A percentile compares a stretch with the other conserved stretches of the same genome.
phyloP scores from a whole-genome alignment of 2,888 invertebrate species.

The Aquatica leii region DNA sequence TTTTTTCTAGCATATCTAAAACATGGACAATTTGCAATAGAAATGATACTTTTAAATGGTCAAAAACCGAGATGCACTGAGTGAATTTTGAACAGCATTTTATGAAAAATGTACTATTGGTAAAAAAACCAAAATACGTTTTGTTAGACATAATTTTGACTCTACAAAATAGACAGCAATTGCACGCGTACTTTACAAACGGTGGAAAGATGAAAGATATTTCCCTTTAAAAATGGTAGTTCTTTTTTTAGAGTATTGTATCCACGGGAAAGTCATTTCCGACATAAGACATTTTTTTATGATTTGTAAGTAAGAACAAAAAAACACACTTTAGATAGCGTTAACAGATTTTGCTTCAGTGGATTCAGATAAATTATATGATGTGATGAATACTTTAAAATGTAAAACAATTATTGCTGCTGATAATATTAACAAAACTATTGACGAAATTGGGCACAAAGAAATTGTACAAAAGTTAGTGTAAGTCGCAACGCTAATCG shows the following conservation, averaged over 20 bases:
- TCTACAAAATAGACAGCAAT: not conserved
- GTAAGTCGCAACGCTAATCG: no score
- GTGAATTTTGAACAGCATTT: conserved; percentile 5
- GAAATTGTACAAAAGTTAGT: no score
- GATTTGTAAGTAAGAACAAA: not conserved
- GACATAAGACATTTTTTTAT: not conserved
- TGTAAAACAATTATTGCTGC: conserved; percentile 2
- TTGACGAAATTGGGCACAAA: conserved; percentile 9
- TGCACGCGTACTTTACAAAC: not conserved
- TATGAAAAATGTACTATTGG: conserved; percentile 11
- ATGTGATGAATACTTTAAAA: conserved; percentile 14
- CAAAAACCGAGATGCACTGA: not conserved
- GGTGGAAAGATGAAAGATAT: not conserved
- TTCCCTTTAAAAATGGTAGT: not conserved
- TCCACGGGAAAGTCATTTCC: not conserved
- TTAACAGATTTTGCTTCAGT: conserved; percentile 4
- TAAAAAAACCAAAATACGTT: not conserved
- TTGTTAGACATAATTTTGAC: conserved; percentile 9
- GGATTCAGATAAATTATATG: conserved; percentile 6
- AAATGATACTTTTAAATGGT: conserved; percentile 8
- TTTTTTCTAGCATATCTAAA: not conserved
- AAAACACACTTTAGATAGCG: not conserved
- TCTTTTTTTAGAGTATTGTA: not conserved
- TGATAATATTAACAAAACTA: conserved; percentile 7
- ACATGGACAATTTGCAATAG: not conserved